These are phyloP conservation scores for Characodon lateralis DNA, from an alignment of 2,797 vertebrate genomes.

Conservation along the genomic window DNA sequence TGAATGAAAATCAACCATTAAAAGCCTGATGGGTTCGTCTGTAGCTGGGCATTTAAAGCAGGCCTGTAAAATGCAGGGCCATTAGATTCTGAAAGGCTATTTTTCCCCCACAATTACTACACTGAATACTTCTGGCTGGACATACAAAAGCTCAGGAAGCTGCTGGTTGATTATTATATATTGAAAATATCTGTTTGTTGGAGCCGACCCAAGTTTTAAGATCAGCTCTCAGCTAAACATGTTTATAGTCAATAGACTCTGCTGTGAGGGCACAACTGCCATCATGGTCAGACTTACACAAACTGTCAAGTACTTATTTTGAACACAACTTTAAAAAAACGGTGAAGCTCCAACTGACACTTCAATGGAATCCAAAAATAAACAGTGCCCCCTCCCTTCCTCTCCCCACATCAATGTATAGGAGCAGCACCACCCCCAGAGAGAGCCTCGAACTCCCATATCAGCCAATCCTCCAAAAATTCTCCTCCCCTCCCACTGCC, in stretches of 20 bases:
- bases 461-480: slow-evolving; percentile 52
- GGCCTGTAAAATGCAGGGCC: not conserved
- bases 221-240: not conserved
- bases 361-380: slow-evolving; percentile 66
- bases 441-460: slow-evolving; percentile 42
- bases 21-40: not conserved
- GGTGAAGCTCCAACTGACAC: slow-evolving; percentile 48
- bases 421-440: slow-evolving; percentile 44
- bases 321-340: slow-evolving; percentile 30
- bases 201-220: not conserved
- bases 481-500: slow-evolving; percentile 62
- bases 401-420: slow-evolving; percentile 33
- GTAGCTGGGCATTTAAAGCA: not conserved
- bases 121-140: not conserved
- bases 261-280: slow-evolving; percentile 19
- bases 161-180: not conserved
- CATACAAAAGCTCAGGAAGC: not conserved
- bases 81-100: not conserved
- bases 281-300: slow-evolving; percentile 1
- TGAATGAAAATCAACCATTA: not conserved
- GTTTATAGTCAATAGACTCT: slow-evolving; percentile 13
- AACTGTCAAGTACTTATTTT: slow-evolving; percentile 45
- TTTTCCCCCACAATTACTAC: not conserved
- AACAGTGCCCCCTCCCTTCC: slow-evolving; percentile 30
- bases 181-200: not conserved